Base-by-base conservation (phyloP, 2,113 vertebrate genomes). In the Channa argus region DNA sequence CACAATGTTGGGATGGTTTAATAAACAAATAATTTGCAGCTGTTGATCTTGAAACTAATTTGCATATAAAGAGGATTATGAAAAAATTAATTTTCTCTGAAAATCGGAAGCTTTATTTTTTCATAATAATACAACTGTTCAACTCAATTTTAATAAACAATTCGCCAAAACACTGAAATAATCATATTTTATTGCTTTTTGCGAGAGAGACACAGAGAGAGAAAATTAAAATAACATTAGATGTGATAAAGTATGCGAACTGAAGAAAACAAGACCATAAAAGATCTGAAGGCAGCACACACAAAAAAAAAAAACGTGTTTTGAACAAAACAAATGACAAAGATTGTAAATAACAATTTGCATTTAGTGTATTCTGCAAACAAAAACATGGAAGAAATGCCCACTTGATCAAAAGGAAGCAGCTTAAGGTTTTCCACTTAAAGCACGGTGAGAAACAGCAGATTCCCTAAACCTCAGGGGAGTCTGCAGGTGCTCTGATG, bases 401-500 rank as follows among this genome's bases (percentile, higher is more conserved):
- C 34, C 58, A 7, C 64, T 38, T 50, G 45, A 86, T 85, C 70
- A 79, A 80, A 82, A 54, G 67, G 71, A 62, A 51, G 50, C 4
- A 45, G 69, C 62, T 55, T 78, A 78, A 78, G 76, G 4, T 7
- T 59, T 84, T 61, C 15, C 47, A 49, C 72, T 71, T 80, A 63
- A 77, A 71, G 58, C 63, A 55, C 50, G 55, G 5, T 36, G 70
- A 79, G 74, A 71, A 86, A 47, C 79, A 53, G 61, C 65, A 65
- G 64, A 70, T 73, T 80, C 78, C 8, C 46, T 0, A 34, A 88
- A 52, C 70, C 77, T 38, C 83, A 44, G 66, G 86, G 78, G 91
- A 82, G 62, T 47, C 49, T 82, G 77, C 87, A 79, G 80, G 77
- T 66, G 74, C 73, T 80, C 72, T 62, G 75, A 80, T 49, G 70